These are phyloP conservation scores for Coenonympha arcania DNA, from an alignment of 2,888 invertebrate genomes.

Conservation along the genomic window DNA sequence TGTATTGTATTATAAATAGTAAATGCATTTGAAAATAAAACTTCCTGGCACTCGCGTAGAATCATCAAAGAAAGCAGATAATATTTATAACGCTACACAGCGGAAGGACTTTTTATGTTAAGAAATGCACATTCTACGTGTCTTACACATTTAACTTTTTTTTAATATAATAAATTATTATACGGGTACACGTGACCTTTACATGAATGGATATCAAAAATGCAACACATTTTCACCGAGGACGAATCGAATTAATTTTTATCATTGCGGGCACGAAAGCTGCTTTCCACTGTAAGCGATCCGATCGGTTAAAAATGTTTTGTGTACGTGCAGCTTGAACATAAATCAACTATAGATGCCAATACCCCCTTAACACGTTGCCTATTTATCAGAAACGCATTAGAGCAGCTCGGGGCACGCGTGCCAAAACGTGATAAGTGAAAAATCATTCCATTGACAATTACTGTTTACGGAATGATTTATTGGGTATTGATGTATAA, in stretches of 20 bases:
- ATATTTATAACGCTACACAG: neutral
- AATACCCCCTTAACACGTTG: conserved; percentile 55
- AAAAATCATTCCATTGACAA: conserved; percentile 57
- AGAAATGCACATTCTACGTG: conserved; percentile 1
- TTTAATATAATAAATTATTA: conserved; percentile 12
- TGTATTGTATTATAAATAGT: no score
- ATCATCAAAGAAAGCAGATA: neutral
- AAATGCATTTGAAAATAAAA: no score
- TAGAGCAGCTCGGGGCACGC: conserved; percentile 53
- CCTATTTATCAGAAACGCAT: conserved; percentile 61
- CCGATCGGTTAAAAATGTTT: conserved; percentile 52
- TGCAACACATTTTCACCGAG: conserved; percentile 14
- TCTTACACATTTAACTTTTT: conserved; percentile 5
- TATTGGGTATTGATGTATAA: conserved; percentile 36
- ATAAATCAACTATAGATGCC: conserved; percentile 64
- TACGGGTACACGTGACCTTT: conserved; percentile 18
- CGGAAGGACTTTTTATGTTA: neutral
- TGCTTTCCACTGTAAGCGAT: conserved; percentile 33
- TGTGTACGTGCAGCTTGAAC: conserved; percentile 45
- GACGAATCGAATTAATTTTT: conserved; percentile 25
- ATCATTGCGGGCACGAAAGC: conserved; percentile 25
- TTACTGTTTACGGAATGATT: conserved; percentile 59
- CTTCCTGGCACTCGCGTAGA: no score
- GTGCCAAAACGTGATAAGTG: conserved; percentile 52
- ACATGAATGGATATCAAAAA: conserved; percentile 18